Evolutionary conservation across 2,888 invertebrate species (phyloP), one percentile per base, ranked within the genome.

Genomic region (Sesamia inferens): DNA sequence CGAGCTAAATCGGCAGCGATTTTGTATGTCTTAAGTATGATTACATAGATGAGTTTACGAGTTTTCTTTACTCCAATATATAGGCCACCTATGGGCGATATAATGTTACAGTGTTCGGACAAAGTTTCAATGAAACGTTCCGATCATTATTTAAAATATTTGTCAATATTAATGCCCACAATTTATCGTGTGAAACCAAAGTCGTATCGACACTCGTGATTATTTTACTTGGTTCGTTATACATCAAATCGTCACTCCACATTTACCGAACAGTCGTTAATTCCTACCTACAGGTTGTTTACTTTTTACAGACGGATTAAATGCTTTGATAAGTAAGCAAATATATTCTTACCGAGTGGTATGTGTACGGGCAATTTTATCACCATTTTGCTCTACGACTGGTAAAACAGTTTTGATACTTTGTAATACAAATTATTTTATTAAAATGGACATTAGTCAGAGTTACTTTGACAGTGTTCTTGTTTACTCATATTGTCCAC

Each of bases 121-220:
- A 59, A 74, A 65, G 24, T 42, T 67, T 57, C n/a, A 48, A 58
- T 1, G 6, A 57, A 62, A n/a, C 4, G 16, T 59, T 14, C 14
- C n/a, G 10, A 61, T 74, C 68, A 71, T 81, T 63, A 77, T 16
- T 81, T 65, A 74, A 71, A 81, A 59, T 68, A 71, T 71, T 71
- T 55, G 68, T 69, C 51, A 68, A 66, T 68, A 68, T 68, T 62
- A 76, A 72, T 73, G 61, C 0, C 42, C 3, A 70, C 24, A 31
- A 67, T 69, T 81, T 61, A 71, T 81, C 44, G 13, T 68, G 57
- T 47, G 16, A 63, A 68, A 39, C 65, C n/a, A 44, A 47, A 24
- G 68, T 66, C 11, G 11, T 70, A 62, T 55, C 6, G 22, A 48
- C 16, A 22, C 19, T 31, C 19, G 13, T 57, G 54, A 55, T 65